These are phyloP conservation scores for Macrochelys suwanniensis DNA, from an alignment of 2,797 vertebrate genomes.

Conservation along the genomic window DNA sequence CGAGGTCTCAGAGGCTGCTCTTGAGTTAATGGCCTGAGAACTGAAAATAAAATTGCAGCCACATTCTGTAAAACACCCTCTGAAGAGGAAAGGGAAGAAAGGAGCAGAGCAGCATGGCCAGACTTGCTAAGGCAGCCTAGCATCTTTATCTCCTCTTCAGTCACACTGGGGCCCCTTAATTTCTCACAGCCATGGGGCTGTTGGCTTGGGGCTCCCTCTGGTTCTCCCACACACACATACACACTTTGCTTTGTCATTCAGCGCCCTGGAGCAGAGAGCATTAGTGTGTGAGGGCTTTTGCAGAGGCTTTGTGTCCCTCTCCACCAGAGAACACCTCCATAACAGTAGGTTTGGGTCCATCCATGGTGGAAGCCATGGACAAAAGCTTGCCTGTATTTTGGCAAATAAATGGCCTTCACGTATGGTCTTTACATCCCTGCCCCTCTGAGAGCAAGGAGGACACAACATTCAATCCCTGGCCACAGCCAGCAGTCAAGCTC, in stretches of 20 bases:
- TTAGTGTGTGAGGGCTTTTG: background rate
- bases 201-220: background rate
- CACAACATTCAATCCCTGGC: background rate
- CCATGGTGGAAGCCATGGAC: background rate
- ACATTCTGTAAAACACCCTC: background rate
- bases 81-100: background rate
- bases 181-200: background rate
- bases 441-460: background rate
- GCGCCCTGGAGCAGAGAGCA: background rate
- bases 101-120: background rate
- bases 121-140: background rate
- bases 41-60: background rate
- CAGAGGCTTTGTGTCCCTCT: background rate
- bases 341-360: background rate
- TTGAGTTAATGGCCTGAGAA: background rate
- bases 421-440: background rate
- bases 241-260: background rate
- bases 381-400: background rate
- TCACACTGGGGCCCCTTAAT: background rate
- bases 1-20: background rate
- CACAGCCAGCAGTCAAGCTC: background rate
- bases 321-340: background rate
- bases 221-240: background rate
- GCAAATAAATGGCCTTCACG: background rate
- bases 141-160: background rate